Conservation (phyloP, 1,140 invertebrate genomes). For the Mizuhopecten yessoensis region DNA sequence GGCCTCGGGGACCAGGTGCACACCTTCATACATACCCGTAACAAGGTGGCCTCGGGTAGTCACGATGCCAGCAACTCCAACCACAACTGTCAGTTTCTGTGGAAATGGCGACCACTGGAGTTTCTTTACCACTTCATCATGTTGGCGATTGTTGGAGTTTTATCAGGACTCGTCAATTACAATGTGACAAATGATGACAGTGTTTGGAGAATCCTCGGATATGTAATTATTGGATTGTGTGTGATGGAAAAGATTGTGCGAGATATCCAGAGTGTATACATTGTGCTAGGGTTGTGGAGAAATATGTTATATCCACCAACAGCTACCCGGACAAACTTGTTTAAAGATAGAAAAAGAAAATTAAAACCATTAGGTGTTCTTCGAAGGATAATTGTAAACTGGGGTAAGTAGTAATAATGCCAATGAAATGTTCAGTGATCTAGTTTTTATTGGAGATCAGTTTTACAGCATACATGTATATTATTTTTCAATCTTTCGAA, state of each 20-base stretch:
- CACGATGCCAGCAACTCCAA: conserved; percentile 9
- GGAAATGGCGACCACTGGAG: conserved; percentile 75
- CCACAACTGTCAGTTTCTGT: conserved; percentile 70
- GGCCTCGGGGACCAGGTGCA: conserved; percentile 72
- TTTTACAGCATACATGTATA: too few species aligned
- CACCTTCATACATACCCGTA: conserved; percentile 62
- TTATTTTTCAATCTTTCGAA: too few species aligned
- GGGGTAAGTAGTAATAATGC: conserved; percentile 73
- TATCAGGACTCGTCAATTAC: conserved; percentile 64
- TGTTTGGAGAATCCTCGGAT: conserved; percentile 73
- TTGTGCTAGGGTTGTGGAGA: conserved; percentile 79
- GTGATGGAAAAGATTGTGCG: conserved; percentile 76
- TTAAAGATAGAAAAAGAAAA: conserved; percentile 63
- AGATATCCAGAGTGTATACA: conserved; percentile 79
- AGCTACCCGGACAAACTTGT: conserved; percentile 57
- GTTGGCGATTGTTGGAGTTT: conserved; percentile 68
- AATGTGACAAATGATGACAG: conserved; percentile 56
- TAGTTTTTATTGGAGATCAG: too few species aligned
- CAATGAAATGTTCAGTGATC: not conserved
- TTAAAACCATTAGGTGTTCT: conserved; percentile 74
- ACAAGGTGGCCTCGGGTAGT: conserved; percentile 66
- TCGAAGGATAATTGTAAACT: conserved; percentile 75
- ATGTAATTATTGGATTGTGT: conserved; percentile 77
- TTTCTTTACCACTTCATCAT: conserved; percentile 78
- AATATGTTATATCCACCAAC: conserved; percentile 78